A percentile compares a stretch with the other conserved stretches of the same genome.
Conservation (phyloP, 2,888 invertebrate genomes). For the Margaritifera margaritifera region DNA sequence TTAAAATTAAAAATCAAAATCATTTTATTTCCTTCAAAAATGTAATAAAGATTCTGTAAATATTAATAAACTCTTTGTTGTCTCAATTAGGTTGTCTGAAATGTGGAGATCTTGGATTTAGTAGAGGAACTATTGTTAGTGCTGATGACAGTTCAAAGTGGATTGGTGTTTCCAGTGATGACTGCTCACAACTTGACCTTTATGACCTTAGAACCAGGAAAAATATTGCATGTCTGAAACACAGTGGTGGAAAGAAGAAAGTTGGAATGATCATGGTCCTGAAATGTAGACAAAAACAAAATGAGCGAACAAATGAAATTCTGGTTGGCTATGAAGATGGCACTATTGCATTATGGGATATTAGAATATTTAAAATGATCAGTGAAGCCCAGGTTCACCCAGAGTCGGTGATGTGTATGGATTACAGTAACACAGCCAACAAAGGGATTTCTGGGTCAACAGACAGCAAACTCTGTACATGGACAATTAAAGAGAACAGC, state of each 20-base stretch:
- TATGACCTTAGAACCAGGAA: conserved; percentile 29
- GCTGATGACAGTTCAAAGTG: too few species aligned
- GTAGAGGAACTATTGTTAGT: conserved; percentile 21
- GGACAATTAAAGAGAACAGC: conserved; percentile 30
- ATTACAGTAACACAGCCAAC: conserved; percentile 28
- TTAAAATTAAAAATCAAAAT: too few species aligned
- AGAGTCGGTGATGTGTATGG: conserved; percentile 59
- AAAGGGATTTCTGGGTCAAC: conserved; percentile 56
- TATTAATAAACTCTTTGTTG: not conserved
- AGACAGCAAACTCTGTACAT: conserved; percentile 38
- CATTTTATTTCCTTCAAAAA: too few species aligned
- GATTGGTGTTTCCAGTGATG: conserved; percentile 44
- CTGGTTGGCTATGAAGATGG: conserved; percentile 64
- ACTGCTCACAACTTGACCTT: conserved; percentile 45
- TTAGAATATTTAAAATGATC: conserved; percentile 29
- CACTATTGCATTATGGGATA: conserved; percentile 55
- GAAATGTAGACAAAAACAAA: too few species aligned
- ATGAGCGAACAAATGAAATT: conserved; percentile 12
- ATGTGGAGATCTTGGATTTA: conserved; percentile 38
- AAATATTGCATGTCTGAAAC: conserved; percentile 21
- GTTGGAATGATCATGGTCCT: conserved; percentile 14
- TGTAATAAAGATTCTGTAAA: too few species aligned
- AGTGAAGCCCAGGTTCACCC: conserved; percentile 31
- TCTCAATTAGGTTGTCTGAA: conserved; percentile 27
- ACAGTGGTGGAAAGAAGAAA: conserved; percentile 18